These are phyloP conservation scores for Pangasius djambal DNA, from an alignment of 2,797 vertebrate species.

Conservation along the genomic window DNA sequence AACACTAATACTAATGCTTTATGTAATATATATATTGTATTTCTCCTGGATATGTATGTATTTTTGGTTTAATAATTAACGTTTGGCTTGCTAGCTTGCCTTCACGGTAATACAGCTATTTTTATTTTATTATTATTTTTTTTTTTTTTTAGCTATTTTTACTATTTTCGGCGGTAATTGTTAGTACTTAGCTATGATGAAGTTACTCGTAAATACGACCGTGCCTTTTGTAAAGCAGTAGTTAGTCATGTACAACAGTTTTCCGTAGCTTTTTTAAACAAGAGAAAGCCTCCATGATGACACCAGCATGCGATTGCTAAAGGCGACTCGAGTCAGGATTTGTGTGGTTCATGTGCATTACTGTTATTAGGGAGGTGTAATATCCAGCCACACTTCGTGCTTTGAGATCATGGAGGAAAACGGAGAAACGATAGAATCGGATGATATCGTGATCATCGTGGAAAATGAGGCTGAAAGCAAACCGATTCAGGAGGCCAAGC, in stretches of 20 bases:
- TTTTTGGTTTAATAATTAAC: neutral
- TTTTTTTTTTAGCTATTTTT: neutral
- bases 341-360: neutral
- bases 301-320: conserved; percentile 4
- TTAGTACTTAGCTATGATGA: neutral
- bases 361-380: neutral
- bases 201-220: neutral
- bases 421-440: conserved; percentile 66
- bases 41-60: neutral
- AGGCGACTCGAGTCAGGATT: neutral
- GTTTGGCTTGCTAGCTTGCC: neutral
- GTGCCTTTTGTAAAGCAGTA: neutral
- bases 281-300: neutral
- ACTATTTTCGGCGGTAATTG: no score
- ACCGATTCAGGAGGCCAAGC: conserved; percentile 84
- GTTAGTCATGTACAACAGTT: neutral
- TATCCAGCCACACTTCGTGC: neutral
- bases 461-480: conserved; percentile 96
- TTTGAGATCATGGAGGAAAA: conserved; percentile 69
- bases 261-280: neutral
- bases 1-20: no score
- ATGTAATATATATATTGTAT: neutral
- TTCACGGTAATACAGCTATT: neutral
- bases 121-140: no score
- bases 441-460: conserved; percentile 82